Evolutionary conservation across 2,888 invertebrate genomes (phyloP).

Genomic region (Teleogryllus oceanicus): DNA sequence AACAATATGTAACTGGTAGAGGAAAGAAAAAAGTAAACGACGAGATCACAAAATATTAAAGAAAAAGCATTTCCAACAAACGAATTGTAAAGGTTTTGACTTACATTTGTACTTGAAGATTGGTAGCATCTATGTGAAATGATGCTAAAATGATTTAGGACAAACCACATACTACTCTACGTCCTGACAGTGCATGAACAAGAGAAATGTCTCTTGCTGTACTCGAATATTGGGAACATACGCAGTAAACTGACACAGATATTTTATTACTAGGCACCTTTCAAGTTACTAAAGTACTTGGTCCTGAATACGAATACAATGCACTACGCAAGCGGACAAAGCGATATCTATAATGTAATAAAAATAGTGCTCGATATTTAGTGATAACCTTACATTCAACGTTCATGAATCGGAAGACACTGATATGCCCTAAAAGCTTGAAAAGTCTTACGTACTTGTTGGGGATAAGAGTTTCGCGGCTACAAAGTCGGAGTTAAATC

Average conservation of each 20-base stretch:
- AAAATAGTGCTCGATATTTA: conserved; percentile 18
- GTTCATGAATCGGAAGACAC: conserved; percentile 18
- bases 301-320: not conserved
- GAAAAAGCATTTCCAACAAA: no score
- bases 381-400: conserved; percentile 6
- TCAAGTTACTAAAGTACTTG: not conserved
- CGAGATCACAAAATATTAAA: no score
- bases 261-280: not conserved
- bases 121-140: not conserved
- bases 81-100: not conserved
- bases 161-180: not conserved
- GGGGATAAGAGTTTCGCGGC: not conserved
- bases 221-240: not conserved
- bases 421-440: conserved; percentile 18
- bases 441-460: not conserved
- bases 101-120: conserved; percentile 1
- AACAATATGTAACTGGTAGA: no score
- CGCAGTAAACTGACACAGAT: not conserved
- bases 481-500: not conserved
- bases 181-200: not conserved
- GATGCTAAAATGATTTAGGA: not conserved
- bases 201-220: not conserved
- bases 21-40: no score
- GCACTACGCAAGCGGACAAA: conserved; percentile 1
- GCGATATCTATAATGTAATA: not conserved